Evolutionary conservation across 1,140 invertebrate genomes (phyloP).

Genomic region (Parapsyche elsis): DNA sequence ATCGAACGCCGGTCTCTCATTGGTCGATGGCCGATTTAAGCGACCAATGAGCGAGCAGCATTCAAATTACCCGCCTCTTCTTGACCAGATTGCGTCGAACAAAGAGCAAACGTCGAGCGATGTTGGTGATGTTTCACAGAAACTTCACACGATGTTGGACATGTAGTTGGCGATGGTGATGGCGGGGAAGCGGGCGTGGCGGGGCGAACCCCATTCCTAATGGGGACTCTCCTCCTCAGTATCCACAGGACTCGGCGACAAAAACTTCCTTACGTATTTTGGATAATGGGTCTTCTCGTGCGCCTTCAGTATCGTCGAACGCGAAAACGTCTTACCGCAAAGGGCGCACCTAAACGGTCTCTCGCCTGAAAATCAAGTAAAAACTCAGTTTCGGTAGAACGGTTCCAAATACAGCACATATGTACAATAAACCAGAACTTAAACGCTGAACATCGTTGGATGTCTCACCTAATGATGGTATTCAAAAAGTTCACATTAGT

Average conservation of each 20-base stretch:
- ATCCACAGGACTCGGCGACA: slow-evolving; percentile 85
- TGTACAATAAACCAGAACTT: no score
- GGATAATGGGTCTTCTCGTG: slow-evolving; percentile 93
- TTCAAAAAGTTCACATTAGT: no score
- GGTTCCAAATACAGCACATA: no score
- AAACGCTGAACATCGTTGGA: no score
- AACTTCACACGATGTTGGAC: slow-evolving; percentile 35
- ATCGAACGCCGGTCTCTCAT: no score
- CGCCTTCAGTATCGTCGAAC: slow-evolving; percentile 89
- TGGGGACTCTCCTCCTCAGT: slow-evolving; percentile 82
- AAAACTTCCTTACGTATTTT: slow-evolving; percentile 87
- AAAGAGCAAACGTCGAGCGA: no score
- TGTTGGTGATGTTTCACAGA: slow-evolving; percentile 50
- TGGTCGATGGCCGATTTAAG: no score
- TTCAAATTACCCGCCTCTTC: neutral
- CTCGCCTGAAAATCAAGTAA: slow-evolving; percentile 70
- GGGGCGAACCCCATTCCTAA: slow-evolving; percentile 61
- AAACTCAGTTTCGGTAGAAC: neutral
- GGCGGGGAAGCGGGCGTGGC: slow-evolving; percentile 23
- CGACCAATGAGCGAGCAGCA: no score
- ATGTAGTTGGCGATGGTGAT: neutral
- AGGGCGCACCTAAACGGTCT: slow-evolving; percentile 87
- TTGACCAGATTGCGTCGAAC: neutral
- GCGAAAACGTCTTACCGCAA: slow-evolving; percentile 90
- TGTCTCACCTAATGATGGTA: no score